These are phyloP conservation scores for Crossaster papposus DNA, from an alignment of 53 echinoderm and acorn worm genomes.

Conservation along the genomic window DNA sequence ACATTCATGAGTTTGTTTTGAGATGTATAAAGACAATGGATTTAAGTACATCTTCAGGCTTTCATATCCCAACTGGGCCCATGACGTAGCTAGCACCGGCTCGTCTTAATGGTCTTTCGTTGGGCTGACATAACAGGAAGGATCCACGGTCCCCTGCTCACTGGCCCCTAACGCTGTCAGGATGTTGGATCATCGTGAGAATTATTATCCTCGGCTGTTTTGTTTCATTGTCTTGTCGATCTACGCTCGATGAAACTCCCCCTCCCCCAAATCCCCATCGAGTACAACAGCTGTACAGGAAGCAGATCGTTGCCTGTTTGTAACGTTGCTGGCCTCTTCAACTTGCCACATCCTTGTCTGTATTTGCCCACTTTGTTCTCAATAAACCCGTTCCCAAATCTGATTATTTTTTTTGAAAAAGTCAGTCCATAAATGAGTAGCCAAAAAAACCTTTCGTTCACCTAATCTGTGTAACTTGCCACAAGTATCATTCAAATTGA, in stretches of 20 bases:
- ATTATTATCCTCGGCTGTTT: background rate
- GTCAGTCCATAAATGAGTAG: too few relatives aligned
- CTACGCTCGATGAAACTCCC: background rate
- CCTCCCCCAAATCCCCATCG: too few relatives aligned
- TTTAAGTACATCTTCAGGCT: background rate
- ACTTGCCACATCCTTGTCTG: constrained; percentile 3
- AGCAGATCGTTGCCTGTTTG: background rate
- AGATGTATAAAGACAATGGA: too few relatives aligned
- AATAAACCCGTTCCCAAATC: background rate
- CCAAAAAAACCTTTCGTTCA: too few relatives aligned
- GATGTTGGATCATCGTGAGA: background rate
- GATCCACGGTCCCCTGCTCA: constrained; percentile 4
- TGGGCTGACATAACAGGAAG: constrained; percentile 21
- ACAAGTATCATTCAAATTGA: too few relatives aligned
- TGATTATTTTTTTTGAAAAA: background rate
- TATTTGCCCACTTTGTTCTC: background rate
- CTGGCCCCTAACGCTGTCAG: background rate
- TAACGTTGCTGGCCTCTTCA: background rate
- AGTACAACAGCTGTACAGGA: background rate
- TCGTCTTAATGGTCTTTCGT: background rate
- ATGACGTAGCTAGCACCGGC: too few relatives aligned
- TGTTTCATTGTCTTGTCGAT: background rate
- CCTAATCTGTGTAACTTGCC: too few relatives aligned
- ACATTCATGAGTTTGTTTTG: too few relatives aligned
- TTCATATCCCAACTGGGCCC: background rate